A percentile compares a stretch with the other conserved stretches of the same genome.
Evolutionary conservation across 2,113 vertebrate species (phyloP).

Genomic region (Pituophis catenifer): DNA sequence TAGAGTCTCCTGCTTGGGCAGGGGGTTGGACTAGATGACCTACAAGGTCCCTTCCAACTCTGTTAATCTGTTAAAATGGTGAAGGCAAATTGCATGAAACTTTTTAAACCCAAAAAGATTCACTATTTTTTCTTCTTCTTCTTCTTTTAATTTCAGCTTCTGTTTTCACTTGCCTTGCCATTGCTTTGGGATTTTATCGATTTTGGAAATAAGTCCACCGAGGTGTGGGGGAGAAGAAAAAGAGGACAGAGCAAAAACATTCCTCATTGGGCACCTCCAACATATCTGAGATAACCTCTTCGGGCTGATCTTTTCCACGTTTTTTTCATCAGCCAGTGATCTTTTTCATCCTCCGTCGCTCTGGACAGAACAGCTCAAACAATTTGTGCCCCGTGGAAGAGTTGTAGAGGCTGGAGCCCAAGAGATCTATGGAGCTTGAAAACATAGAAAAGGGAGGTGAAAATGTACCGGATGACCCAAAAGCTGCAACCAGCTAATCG

Average conservation of each 20-base stretch:
- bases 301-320: background rate
- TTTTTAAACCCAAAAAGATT: background rate
- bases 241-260: background rate
- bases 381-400: no score
- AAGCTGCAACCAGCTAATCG: no score
- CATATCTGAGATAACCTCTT: accelerated
- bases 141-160: conserved; percentile 72
- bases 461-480: background rate
- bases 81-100: background rate
- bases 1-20: no score
- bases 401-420: background rate
- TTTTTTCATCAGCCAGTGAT: background rate
- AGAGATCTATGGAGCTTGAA: background rate
- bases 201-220: conserved; percentile 78
- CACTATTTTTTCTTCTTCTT: background rate
- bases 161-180: conserved; percentile 87
- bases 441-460: background rate
- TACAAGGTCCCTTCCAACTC: no score
- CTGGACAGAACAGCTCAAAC: no score
- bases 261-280: background rate
- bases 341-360: background rate
- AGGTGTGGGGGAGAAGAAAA: background rate
- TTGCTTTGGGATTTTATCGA: conserved; percentile 88
- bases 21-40: no score
- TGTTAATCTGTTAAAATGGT: no score